Evolutionary conservation across 2,113 vertebrate species (phyloP).

Genomic region (Amazona guildingii): DNA sequence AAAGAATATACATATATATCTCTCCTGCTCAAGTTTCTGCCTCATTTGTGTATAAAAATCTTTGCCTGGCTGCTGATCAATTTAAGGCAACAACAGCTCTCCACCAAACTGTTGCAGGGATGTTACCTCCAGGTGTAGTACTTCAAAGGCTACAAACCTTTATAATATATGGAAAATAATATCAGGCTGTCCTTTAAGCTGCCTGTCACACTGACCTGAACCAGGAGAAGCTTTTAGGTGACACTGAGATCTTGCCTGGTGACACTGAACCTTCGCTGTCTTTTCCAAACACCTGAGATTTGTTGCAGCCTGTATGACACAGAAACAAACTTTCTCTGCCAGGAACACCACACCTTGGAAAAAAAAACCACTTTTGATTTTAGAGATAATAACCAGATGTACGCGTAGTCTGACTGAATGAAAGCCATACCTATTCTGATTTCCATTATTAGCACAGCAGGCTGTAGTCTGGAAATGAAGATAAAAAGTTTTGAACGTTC

Average conservation of each 20-base stretch:
- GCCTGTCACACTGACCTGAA: neutral
- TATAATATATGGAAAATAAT: neutral
- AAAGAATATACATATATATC: neutral
- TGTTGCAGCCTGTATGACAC: neutral
- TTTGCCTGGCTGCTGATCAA: neutral
- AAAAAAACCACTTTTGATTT: neutral
- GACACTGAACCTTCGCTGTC: neutral
- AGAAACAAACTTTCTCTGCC: neutral
- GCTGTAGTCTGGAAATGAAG: neutral
- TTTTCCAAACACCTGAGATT: neutral
- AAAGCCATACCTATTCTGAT: neutral
- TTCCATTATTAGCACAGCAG: neutral
- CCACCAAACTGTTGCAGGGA: neutral
- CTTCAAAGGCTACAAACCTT: neutral
- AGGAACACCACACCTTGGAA: neutral
- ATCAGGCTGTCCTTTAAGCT: neutral
- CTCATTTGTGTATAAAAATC: neutral
- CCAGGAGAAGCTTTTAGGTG: neutral
- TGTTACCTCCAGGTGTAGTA: neutral
- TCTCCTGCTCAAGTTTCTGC: neutral
- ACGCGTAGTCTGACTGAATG: neutral
- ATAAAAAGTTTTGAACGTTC: neutral
- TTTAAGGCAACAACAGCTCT: neutral
- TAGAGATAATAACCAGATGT: neutral
- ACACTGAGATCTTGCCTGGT: neutral